phyloP scores from a whole-genome alignment of 2,888 invertebrate genomes.

The Spilarctia lutea region DNA sequence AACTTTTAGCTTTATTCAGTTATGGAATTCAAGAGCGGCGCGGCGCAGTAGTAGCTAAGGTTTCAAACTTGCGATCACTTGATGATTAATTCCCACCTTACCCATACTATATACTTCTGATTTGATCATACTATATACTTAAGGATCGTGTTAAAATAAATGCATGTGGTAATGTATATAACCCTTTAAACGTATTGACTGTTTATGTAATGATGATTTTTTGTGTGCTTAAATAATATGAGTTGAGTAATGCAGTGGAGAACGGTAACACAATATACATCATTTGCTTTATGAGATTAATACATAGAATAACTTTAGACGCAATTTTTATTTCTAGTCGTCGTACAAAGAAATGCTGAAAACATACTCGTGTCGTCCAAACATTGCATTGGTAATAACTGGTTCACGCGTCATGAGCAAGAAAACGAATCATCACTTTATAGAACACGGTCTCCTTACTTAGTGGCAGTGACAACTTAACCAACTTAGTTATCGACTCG shows the following conservation, averaged over 20 bases:
- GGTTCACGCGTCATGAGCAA: neutral
- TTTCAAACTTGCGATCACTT: neutral
- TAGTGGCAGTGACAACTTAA: slow-evolving; percentile 9
- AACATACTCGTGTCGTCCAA: neutral
- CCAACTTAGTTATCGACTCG: slow-evolving; percentile 6
- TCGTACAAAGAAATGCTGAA: neutral
- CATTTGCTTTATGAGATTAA: neutral
- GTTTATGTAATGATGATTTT: neutral
- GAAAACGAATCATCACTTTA: neutral
- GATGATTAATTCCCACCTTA: neutral
- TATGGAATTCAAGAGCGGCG: neutral
- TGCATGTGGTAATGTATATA: too few species aligned
- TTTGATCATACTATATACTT: too few species aligned
- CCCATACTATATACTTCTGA: neutral
- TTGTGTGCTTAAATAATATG: neutral
- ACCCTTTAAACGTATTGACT: too few species aligned
- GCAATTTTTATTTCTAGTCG: neutral
- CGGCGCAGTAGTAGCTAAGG: neutral
- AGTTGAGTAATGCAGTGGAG: neutral
- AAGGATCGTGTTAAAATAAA: neutral
- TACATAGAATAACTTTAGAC: neutral
- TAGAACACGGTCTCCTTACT: neutral
- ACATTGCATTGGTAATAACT: neutral
- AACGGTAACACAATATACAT: neutral
- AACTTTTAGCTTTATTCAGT: neutral